Percentiles rank a stretch among this genome's conserved stretches.
phyloP scores from a whole-genome alignment of 1,140 invertebrate species.

The Bombus impatiens region DNA sequence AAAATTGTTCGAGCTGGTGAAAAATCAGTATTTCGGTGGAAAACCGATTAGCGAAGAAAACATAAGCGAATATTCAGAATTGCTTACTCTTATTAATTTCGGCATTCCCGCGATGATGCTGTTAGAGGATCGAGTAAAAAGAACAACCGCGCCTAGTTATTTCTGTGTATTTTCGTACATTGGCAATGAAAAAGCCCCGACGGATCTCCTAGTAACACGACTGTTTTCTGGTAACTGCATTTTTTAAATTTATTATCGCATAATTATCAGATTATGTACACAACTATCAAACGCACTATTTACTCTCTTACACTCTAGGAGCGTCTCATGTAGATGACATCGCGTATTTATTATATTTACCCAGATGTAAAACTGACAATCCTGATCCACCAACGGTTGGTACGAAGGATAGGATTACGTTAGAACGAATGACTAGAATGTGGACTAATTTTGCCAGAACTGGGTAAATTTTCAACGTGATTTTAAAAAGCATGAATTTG shows the following conservation, averaged over 20 bases:
- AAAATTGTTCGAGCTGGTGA: not conserved
- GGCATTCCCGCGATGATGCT: constrained; percentile 75
- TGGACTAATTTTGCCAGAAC: constrained; percentile 68
- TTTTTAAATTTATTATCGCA: not conserved
- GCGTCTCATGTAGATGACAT: constrained; percentile 71
- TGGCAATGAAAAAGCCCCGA: constrained; percentile 40
- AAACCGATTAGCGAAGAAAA: constrained; percentile 69
- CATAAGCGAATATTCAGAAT: constrained; percentile 73
- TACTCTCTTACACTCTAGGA: constrained; percentile 56
- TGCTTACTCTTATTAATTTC: constrained; percentile 79
- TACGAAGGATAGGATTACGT: constrained; percentile 47
- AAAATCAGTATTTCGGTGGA: constrained; percentile 73
- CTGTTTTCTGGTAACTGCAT: constrained; percentile 15
- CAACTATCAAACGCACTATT: not conserved
- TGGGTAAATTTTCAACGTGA: constrained; percentile 39
- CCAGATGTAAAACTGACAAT: not conserved
- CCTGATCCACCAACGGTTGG: constrained; percentile 18
- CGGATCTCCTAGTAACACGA: constrained; percentile 27
- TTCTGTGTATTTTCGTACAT: constrained; percentile 82
- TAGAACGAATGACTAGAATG: constrained; percentile 68
- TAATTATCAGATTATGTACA: not conserved
- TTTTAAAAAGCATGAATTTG: not conserved
- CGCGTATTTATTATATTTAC: constrained; percentile 65
- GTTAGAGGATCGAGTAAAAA: constrained; percentile 74
- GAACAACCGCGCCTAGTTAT: constrained; percentile 74